Conservation (phyloP, 2,113 vertebrate genomes). For the Pomatorhinus ruficollis region DNA sequence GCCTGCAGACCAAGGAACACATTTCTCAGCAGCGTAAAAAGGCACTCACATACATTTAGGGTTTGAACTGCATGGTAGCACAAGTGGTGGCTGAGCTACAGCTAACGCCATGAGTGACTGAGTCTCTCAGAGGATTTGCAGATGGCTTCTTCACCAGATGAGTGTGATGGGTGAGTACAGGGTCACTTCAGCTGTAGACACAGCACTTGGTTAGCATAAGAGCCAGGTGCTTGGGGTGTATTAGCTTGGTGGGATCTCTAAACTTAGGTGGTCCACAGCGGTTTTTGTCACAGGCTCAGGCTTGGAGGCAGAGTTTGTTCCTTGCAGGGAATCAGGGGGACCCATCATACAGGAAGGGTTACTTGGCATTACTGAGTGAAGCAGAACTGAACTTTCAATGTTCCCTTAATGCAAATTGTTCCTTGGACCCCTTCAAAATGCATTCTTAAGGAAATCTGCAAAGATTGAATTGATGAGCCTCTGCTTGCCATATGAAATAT, state of each 20-base stretch:
- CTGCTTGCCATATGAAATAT: neutral
- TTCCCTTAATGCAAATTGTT: neutral
- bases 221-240: neutral
- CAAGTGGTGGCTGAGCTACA: neutral
- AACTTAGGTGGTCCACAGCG: neutral
- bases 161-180: neutral
- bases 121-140: neutral
- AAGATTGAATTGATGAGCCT: neutral
- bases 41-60: accelerated
- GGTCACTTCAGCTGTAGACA: neutral
- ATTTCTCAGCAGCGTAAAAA: neutral
- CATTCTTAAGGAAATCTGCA: neutral
- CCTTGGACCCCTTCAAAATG: neutral
- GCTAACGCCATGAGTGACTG: neutral
- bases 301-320: neutral
- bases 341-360: neutral
- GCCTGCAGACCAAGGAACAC: neutral
- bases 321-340: neutral
- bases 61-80: neutral
- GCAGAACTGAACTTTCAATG: neutral
- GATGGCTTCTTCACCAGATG: neutral
- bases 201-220: neutral
- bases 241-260: neutral
- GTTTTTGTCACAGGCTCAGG: neutral
- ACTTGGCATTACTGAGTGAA: neutral